phyloP scores from a whole-genome alignment of 2,113 vertebrate species.

The Hiodon tergisus region DNA sequence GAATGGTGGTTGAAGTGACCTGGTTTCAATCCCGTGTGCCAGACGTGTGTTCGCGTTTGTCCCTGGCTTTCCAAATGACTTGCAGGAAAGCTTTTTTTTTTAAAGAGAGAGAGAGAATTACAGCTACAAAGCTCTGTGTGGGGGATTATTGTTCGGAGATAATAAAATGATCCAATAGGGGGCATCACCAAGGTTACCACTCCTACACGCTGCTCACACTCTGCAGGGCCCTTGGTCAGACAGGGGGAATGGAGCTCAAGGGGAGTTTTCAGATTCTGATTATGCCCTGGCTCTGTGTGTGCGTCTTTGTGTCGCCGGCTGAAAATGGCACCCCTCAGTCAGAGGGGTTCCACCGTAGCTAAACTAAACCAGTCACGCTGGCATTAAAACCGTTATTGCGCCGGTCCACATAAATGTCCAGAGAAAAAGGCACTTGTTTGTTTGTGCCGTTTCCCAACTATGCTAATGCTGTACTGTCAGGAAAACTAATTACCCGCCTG shows the following conservation, averaged over 20 bases:
- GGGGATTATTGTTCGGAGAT: not conserved
- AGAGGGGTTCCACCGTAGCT: too few species aligned
- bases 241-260: not conserved
- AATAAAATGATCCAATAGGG: not conserved
- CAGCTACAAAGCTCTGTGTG: not conserved
- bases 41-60: too few species aligned
- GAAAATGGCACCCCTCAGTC: not conserved
- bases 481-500: too few species aligned
- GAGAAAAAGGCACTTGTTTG: too few species aligned
- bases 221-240: not conserved
- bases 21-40: too few species aligned
- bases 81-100: not conserved
- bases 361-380: too few species aligned
- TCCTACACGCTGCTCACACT: not conserved
- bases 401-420: too few species aligned
- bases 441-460: too few species aligned
- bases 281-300: not conserved
- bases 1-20: too few species aligned
- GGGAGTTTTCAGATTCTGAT: not conserved
- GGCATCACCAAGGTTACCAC: slow-evolving; percentile 9
- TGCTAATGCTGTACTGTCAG: too few species aligned
- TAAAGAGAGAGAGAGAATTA: not conserved
- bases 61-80: not conserved
- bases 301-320: not conserved
- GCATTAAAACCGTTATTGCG: too few species aligned